Evolutionary conservation across 2,888 invertebrate genomes (phyloP).

Genomic region (Drepana falcataria): DNA sequence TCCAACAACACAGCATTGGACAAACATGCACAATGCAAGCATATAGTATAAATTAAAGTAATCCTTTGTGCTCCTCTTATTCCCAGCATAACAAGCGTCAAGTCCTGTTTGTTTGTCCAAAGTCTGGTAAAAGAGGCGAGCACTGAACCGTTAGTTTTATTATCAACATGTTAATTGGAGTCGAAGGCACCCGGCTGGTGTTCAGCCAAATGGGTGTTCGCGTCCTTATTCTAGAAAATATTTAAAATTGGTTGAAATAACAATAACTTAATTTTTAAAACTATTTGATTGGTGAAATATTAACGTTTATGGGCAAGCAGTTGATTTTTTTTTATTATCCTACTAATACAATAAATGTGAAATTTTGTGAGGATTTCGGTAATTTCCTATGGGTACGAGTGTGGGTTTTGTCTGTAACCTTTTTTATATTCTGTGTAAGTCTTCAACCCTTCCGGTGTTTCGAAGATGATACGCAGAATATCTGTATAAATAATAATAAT

Average conservation of each 20-base stretch:
- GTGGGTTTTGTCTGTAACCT: too few species aligned
- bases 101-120: neutral
- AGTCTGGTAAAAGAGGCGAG: neutral
- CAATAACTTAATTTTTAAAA: neutral
- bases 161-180: slow-evolving; percentile 66
- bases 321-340: too few species aligned
- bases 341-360: too few species aligned
- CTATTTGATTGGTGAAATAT: too few species aligned
- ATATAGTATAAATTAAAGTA: neutral
- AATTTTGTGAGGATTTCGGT: too few species aligned
- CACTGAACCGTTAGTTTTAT: slow-evolving; percentile 45
- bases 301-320: too few species aligned
- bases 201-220: slow-evolving; percentile 53
- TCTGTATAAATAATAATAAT: too few species aligned
- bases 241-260: neutral
- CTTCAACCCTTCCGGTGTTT: too few species aligned
- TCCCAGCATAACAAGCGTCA: neutral
- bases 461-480: too few species aligned
- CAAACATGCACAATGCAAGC: neutral
- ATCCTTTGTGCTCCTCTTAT: neutral
- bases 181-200: slow-evolving; percentile 55
- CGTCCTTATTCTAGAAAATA: slow-evolving; percentile 28
- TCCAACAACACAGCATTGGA: neutral
- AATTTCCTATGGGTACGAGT: too few species aligned
- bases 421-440: too few species aligned